Evolutionary conservation across 2,888 invertebrate species (phyloP), one percentile per base, ranked within the genome.

Genomic region (Glaucopsyche alexis): DNA sequence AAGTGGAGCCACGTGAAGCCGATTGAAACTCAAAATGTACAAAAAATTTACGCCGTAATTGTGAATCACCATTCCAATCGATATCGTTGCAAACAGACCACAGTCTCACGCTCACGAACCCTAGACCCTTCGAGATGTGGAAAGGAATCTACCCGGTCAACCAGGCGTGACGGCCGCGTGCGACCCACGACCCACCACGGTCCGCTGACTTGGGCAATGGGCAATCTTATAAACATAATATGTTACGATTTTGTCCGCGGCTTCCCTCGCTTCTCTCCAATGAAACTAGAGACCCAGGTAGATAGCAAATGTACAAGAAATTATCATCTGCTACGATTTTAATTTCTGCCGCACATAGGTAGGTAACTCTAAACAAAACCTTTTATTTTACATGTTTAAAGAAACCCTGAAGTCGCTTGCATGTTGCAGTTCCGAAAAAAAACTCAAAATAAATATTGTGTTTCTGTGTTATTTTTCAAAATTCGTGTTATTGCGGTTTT

Each of bases 71-170:
- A 29, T 29, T 29, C 29, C 3, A 29, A 29, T 29, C 29, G 29
- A 29, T 29, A 29, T 29, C 29, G n/a, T n/a, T n/a, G 29, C 29
- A 29, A 29, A 29, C 29, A 29, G 29, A 29, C 49, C 16, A 19
- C 4, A 55, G 19, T 55, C 55, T 19, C 55, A 55, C 55, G 55
- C 29, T 13, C 60, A 29, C 55, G 19, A n/a, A 16, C 13, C 11
- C 29, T 29, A 60, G 13, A 13, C 60, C 60, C 29, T 60, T 60
- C 29, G 13, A 60, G 60, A 60, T 38, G 60, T 60, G 60, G 38
- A 60, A 60, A 60, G 60, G 60, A 29, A 60, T 60, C 60, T 60
- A 29, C 13, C 13, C 13, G 13, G 60, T 60, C 38, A 60, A 60
- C 60, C 29, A 9, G 2, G 29, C 60, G 29, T 60, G 60, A 29